Percentiles rank a stretch among this genome's conserved stretches.
Conservation (phyloP, 2,888 invertebrate species). For the Zele albiditarsus region DNA sequence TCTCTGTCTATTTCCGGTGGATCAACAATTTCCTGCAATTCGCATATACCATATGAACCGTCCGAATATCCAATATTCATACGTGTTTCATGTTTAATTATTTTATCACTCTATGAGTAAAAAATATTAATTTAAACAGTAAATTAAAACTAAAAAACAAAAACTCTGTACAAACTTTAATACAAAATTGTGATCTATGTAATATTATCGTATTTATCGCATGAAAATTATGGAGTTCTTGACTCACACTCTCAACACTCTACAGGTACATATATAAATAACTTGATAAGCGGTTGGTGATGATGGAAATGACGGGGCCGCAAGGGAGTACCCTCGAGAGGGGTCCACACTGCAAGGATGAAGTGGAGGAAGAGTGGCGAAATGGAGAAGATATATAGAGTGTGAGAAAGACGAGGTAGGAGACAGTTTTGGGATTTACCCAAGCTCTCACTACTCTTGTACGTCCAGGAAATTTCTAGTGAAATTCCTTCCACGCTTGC, state of each 20-base stretch:
- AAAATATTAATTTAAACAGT: too few relatives aligned
- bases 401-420: neutral
- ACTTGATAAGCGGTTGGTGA: conserved; percentile 25
- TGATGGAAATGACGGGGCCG: conserved; percentile 22
- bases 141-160: too few relatives aligned
- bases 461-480: conserved; percentile 9
- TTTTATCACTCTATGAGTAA: too few relatives aligned
- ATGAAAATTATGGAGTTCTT: neutral
- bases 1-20: too few relatives aligned
- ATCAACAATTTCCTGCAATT: too few relatives aligned
- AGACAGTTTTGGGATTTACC: conserved; percentile 18
- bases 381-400: neutral
- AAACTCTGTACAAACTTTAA: too few relatives aligned
- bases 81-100: too few relatives aligned
- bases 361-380: neutral
- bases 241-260: neutral
- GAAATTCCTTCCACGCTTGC: conserved; percentile 22
- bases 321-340: conserved; percentile 1
- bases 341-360: neutral
- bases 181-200: neutral
- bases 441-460: neutral
- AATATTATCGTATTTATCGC: too few relatives aligned
- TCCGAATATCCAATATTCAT: too few relatives aligned
- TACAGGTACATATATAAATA: conserved; percentile 7
- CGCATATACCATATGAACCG: too few relatives aligned